A percentile compares a stretch with the other conserved stretches of the same genome.
phyloP scores from a whole-genome alignment of 2,888 invertebrate species.

The Athripsodes cinereus region DNA sequence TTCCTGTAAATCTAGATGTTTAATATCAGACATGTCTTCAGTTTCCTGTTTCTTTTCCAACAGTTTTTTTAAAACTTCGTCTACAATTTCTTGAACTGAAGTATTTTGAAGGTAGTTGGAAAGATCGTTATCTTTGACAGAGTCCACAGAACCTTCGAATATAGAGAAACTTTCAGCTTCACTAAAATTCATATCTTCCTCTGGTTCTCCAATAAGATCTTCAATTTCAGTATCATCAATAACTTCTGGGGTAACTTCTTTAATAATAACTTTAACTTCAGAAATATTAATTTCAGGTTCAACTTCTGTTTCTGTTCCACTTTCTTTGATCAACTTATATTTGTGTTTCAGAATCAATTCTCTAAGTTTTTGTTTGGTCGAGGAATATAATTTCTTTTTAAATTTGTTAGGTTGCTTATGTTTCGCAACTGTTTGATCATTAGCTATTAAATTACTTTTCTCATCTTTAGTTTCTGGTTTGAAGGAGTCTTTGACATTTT shows the following conservation, averaged over 20 bases:
- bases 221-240: not conserved
- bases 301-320: conserved; percentile 5
- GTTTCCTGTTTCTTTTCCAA: conserved; percentile 49
- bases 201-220: not conserved
- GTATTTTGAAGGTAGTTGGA: conserved; percentile 15
- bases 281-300: not conserved
- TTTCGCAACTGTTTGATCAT: conserved; percentile 30
- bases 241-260: not conserved
- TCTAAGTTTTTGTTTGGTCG: conserved; percentile 46
- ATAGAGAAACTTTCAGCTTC: not conserved
- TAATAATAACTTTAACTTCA: not conserved
- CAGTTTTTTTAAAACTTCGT: conserved; percentile 50
- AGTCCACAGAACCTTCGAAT: not conserved
- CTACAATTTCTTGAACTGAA: conserved; percentile 41
- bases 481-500: conserved; percentile 2
- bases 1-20: conserved; percentile 34
- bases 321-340: conserved; percentile 24
- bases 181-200: not conserved
- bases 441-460: conserved; percentile 8
- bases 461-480: conserved; percentile 12
- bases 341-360: conserved; percentile 49
- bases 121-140: conserved; percentile 15
- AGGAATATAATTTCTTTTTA: conserved; percentile 44
- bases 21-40: conserved; percentile 36
- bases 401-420: conserved; percentile 32